phyloP scores from a whole-genome alignment of 2,797 vertebrate genomes.

The Taeniopygia guttata region DNA sequence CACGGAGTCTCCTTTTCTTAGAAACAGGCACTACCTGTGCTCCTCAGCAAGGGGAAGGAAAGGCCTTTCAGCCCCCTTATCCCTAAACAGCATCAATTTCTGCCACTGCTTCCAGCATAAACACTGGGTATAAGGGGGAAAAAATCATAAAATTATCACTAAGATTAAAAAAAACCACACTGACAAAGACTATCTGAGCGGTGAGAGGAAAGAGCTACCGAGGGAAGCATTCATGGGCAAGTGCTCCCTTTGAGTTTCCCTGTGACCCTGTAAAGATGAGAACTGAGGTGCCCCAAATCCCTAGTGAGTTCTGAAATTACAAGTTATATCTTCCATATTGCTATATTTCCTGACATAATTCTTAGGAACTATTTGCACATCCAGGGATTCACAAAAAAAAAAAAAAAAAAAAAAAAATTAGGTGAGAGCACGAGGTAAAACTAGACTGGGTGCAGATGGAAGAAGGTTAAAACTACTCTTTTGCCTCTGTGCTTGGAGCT shows the following conservation, averaged over 20 bases:
- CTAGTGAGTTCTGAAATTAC: not conserved
- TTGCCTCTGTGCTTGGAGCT: not conserved
- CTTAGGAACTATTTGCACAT: not conserved
- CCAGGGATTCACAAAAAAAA: not conserved
- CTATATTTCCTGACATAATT: not conserved
- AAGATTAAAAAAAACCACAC: not conserved
- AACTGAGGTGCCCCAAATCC: not conserved
- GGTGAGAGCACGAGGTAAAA: not conserved
- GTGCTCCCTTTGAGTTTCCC: not conserved
- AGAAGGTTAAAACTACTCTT: slow-evolving; percentile 28
- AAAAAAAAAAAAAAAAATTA: no score
- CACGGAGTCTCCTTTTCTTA: not conserved
- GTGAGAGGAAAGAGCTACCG: not conserved
- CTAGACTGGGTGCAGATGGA: not conserved
- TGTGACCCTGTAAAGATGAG: not conserved
- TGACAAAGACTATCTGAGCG: not conserved
- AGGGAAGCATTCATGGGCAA: not conserved
- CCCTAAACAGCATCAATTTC: not conserved
- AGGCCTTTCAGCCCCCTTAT: not conserved
- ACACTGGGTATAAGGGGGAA: not conserved
- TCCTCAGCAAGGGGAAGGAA: not conserved
- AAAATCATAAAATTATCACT: not conserved
- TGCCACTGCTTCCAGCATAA: not conserved
- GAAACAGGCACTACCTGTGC: not conserved
- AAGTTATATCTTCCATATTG: not conserved